Base-by-base conservation (phyloP, 2,113 vertebrate genomes). In the Petromus typicus region DNA sequence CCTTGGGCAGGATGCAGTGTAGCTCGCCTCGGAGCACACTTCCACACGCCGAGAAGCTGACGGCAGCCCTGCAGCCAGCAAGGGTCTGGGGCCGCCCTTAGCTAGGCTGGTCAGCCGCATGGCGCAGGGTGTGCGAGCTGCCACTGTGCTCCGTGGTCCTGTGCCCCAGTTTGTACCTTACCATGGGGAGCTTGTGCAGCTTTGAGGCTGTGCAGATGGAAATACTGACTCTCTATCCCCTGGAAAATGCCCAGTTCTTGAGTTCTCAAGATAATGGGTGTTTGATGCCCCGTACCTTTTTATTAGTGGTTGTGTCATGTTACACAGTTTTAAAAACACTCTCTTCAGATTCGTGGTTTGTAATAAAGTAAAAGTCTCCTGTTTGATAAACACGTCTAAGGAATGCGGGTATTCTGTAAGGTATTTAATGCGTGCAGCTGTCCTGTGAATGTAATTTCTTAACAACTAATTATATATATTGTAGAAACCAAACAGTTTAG, bases 151-250 rank as follows among this genome's bases (percentile, higher is more conserved):
- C 57, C 45, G 23, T 69, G 43, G 12, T 23, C 43, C n/a, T 18
- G 48, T 64, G 75, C 43, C 61, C 71, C 80, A 67, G 11, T 69
- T 93, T 51, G 22, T 59, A 32, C 16, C 14, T 76, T 75, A 63
- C 63, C 71, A 76, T 81, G 10, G 76, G 81, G 85, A 87, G 32
- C 25, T 59, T 94, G 84, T 96, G 67, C 30, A 94, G 79, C 79
- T 34, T 75, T 75, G 23, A 16, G 13, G 13, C 56, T 64, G 3
- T 93, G 54, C 43, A 83, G 63, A 69, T 86, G 90, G 48, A 86
- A 88, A 64, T 76, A 66, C 59, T 83, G 56, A 93, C 51, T 64
- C 56, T n/a, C n/a, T n/a, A n/a, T n/a, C n/a, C n/a, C n/a, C n/a
- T n/a, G n/a, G n/a, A n/a, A n/a, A n/a, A n/a, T n/a, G n/a, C n/a